phyloP scores from a whole-genome alignment of 2,797 vertebrate genomes.

The Chanos chanos region DNA sequence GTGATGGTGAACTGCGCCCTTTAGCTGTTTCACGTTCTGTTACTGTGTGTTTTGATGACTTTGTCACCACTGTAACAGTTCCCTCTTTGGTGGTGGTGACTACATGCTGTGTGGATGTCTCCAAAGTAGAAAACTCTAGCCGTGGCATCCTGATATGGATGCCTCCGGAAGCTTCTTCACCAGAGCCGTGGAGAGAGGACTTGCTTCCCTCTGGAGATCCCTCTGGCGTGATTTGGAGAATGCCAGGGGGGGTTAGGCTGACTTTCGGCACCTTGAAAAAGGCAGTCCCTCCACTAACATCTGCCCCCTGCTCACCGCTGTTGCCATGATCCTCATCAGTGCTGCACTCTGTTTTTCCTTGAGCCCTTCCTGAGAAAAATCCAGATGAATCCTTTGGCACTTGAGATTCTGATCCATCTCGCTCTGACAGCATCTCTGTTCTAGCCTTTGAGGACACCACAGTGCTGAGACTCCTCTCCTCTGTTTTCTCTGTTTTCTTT shows the following conservation, averaged over 20 bases:
- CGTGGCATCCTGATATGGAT: conserved; percentile 73
- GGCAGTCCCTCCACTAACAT: conserved; percentile 65
- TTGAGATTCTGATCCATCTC: conserved; percentile 64
- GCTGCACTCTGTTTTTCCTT: conserved; percentile 50
- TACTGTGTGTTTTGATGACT: conserved; percentile 62
- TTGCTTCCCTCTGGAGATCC: conserved; percentile 62
- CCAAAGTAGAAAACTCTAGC: conserved; percentile 63
- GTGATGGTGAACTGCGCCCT: conserved; percentile 48
- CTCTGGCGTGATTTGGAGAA: conserved; percentile 67
- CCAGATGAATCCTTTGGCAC: conserved; percentile 50
- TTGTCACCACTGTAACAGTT: conserved; percentile 56
- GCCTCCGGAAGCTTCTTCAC: conserved; percentile 58
- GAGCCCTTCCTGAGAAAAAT: conserved; percentile 55
- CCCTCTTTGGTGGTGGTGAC: conserved; percentile 53
- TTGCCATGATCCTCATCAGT: background rate
- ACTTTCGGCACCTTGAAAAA: conserved; percentile 81
- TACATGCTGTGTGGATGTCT: conserved; percentile 57
- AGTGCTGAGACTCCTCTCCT: conserved; percentile 7
- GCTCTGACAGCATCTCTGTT: conserved; percentile 65
- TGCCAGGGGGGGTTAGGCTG: conserved; percentile 73
- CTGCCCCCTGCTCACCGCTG: conserved; percentile 40
- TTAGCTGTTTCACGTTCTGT: conserved; percentile 61
- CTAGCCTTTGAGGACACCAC: conserved; percentile 68
- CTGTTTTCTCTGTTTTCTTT: conserved; percentile 44
- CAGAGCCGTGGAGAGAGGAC: conserved; percentile 51